Conservation (phyloP, 2,113 vertebrate genomes). For the Dolichotis patagonum region DNA sequence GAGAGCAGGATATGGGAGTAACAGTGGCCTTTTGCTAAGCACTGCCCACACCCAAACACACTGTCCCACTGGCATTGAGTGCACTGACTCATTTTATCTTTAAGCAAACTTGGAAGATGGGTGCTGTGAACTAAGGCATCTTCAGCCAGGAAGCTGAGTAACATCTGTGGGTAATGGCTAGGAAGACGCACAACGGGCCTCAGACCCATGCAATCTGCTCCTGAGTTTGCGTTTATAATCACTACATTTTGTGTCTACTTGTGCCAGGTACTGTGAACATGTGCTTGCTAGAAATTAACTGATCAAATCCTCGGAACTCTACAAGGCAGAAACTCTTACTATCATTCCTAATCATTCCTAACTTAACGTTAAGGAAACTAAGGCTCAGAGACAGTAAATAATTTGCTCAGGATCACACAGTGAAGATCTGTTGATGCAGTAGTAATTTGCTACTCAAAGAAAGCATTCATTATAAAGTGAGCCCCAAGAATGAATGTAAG, state of each 20-base stretch:
- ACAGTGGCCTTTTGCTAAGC: not conserved
- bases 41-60: not conserved
- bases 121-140: not conserved
- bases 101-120: not conserved
- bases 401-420: conserved; percentile 50
- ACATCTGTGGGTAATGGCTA: not conserved
- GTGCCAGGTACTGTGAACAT: not conserved
- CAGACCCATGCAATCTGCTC: not conserved
- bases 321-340: not conserved
- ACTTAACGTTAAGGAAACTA: conserved; percentile 34
- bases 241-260: conserved; percentile 12
- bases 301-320: not conserved
- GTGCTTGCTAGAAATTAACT: not conserved
- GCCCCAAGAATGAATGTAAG: not conserved
- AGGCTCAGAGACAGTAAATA: conserved; percentile 53
- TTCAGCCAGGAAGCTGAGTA: not conserved
- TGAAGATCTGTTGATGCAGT: not conserved
- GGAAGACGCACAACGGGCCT: not conserved
- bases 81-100: conserved; percentile 8
- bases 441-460: not conserved
- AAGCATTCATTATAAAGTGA: not conserved
- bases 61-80: not conserved
- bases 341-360: not conserved
- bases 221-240: not conserved
- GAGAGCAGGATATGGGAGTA: not conserved